A percentile compares a stretch with the other conserved stretches of the same genome.
Evolutionary conservation across 2,888 invertebrate species (phyloP).

Genomic region (Zootermopsis nevadensis): DNA sequence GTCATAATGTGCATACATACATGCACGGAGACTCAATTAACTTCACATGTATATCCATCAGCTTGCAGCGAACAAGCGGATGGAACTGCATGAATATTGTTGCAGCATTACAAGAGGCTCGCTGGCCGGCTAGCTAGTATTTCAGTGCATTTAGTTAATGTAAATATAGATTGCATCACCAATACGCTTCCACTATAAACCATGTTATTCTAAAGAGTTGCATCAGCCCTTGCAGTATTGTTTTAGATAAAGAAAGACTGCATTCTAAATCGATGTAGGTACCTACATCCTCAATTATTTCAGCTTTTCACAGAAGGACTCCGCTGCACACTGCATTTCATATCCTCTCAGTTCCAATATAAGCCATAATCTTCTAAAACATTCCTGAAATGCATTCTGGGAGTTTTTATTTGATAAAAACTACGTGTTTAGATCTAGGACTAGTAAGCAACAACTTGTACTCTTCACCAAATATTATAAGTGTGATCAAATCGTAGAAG

Average conservation of each 20-base stretch:
- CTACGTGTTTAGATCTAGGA: no score
- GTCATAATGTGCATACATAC: conserved; percentile 38
- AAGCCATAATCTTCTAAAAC: no score
- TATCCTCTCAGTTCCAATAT: background rate
- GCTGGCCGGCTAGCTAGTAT: background rate
- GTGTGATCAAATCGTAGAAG: no score
- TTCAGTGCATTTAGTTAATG: conserved; percentile 48
- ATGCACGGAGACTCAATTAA: conserved; percentile 50
- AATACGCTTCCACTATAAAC: conserved; percentile 5
- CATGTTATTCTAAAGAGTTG: conserved; percentile 3
- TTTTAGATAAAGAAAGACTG: conserved; percentile 22
- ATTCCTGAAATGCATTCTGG: no score
- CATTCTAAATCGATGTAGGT: conserved; percentile 8
- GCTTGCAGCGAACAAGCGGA: conserved; percentile 37
- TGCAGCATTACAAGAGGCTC: conserved; percentile 37
- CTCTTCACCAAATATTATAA: no score
- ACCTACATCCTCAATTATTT: conserved; percentile 38
- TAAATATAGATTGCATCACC: conserved; percentile 28
- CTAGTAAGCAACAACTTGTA: no score
- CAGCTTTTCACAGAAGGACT: background rate
- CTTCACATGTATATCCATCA: conserved; percentile 48
- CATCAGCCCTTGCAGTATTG: conserved; percentile 8
- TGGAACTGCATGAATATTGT: conserved; percentile 46
- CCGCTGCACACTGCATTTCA: conserved; percentile 27
- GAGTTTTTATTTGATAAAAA: no score